Evolutionary conservation across 37 sponge, comb jelly and placozoan genomes (phyloP).

Genomic region (Tethya wilhelma): DNA sequence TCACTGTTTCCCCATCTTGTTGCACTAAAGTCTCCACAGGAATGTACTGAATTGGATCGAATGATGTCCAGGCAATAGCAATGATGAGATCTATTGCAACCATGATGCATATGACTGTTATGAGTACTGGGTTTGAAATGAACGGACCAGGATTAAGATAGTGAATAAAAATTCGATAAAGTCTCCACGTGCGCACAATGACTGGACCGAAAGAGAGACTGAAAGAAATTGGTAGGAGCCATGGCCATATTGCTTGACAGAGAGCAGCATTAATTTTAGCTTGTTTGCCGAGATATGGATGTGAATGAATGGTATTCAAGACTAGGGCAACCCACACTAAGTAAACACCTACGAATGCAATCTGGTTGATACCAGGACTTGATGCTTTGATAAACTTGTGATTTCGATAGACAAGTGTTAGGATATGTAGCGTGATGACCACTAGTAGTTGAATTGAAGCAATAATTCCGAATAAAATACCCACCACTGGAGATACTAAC

Average conservation of each 20-base stretch:
- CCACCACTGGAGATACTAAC: not conserved
- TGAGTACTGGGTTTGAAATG: constrained; percentile 5
- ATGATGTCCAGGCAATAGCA: not conserved
- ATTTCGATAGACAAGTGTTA: not conserved
- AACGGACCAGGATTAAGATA: constrained; percentile 23
- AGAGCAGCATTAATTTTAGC: not conserved
- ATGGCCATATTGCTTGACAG: constrained; percentile 12
- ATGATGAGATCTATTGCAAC: not conserved
- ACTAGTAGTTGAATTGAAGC: not conserved
- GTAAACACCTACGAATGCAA: constrained; percentile 6
- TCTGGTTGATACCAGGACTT: constrained; percentile 3
- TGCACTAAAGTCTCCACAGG: not conserved
- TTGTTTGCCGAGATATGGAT: too few relatives aligned
- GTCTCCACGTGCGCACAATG: constrained; percentile 20
- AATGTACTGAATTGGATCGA: not conserved
- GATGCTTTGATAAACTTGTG: constrained; percentile 6
- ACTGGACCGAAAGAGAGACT: constrained; percentile 3
- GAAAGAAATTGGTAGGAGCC: constrained; percentile 15
- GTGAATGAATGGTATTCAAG: too few relatives aligned
- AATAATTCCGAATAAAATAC: not conserved
- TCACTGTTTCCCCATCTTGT: not conserved
- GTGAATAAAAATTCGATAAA: constrained; percentile 28
- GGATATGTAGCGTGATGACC: not conserved
- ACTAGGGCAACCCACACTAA: not conserved
- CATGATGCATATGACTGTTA: not conserved